A percentile compares a stretch with the other conserved stretches of the same genome.
These are phyloP conservation scores for Whitmania pigra DNA, from an alignment of 1,140 invertebrate genomes.

Conservation along the genomic window DNA sequence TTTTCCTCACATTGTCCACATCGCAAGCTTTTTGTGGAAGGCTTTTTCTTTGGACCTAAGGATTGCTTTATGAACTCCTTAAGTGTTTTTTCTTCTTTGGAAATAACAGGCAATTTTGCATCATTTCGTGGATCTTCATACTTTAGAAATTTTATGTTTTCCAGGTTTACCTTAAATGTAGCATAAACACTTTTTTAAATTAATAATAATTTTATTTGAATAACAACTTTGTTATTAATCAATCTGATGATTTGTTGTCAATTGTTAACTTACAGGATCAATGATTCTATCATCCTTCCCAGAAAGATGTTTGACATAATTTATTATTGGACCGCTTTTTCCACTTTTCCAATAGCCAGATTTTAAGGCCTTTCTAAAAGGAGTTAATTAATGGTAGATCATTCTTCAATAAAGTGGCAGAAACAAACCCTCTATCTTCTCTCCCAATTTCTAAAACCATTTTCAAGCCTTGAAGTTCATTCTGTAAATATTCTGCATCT, in stretches of 20 bases:
- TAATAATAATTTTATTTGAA: background rate
- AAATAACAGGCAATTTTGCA: background rate
- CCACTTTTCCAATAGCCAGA: background rate
- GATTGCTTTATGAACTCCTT: too few relatives aligned
- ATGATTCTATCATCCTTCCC: background rate
- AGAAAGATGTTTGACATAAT: background rate
- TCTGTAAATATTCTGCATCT: background rate
- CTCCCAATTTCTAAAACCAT: background rate
- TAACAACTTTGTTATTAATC: background rate
- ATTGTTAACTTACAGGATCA: background rate
- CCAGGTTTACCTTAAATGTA: background rate
- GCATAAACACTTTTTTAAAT: background rate
- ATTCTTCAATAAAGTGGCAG: background rate
- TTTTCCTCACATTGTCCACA: slow-evolving; percentile 44
- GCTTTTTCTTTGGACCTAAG: background rate
- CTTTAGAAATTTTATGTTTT: slow-evolving; percentile 6
- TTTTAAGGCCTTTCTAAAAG: background rate
- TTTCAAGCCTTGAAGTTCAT: background rate
- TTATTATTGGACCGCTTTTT: slow-evolving; percentile 3
- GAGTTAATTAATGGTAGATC: background rate
- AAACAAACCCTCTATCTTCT: slow-evolving; percentile 6
- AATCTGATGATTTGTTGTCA: background rate
- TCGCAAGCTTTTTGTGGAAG: slow-evolving; percentile 30
- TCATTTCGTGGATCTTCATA: background rate
- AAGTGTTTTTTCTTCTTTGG: slow-evolving; percentile 1